A percentile compares a stretch with the other conserved stretches of the same genome.
Evolutionary conservation across 2,888 invertebrate genomes (phyloP).

Genomic region (Hypomecis atomaria): DNA sequence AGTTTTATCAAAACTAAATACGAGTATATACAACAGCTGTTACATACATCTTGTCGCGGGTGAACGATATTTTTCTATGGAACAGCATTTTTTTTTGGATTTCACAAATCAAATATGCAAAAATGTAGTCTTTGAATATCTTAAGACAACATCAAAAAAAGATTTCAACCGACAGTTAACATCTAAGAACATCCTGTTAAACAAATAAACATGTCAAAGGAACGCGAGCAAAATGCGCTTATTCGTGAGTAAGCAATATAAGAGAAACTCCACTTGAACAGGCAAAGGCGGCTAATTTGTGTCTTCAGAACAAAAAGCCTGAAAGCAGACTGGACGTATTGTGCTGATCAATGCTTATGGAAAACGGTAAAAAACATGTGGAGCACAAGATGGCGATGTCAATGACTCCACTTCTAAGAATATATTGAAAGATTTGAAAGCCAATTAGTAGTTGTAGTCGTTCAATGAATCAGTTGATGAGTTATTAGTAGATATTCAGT

Average conservation of each 20-base stretch:
- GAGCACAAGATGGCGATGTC: conserved; percentile 24
- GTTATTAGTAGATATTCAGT: too few relatives aligned
- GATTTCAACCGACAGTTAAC: neutral
- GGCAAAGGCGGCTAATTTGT: conserved; percentile 16
- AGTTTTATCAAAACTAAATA: too few relatives aligned
- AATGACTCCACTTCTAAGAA: conserved; percentile 9
- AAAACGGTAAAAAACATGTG: conserved; percentile 15
- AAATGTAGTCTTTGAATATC: too few relatives aligned
- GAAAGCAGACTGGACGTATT: conserved; percentile 12
- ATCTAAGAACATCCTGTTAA: neutral
- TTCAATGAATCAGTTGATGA: neutral
- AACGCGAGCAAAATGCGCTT: neutral
- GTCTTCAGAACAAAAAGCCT: conserved; percentile 12
- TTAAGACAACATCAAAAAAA: neutral
- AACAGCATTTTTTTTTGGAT: too few relatives aligned
- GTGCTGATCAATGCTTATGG: conserved; percentile 18
- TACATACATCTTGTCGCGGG: too few relatives aligned
- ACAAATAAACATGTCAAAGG: neutral
- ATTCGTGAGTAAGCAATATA: conserved; percentile 25
- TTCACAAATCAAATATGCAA: too few relatives aligned
- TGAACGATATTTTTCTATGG: too few relatives aligned
- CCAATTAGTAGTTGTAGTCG: neutral
- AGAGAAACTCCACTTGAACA: conserved; percentile 16
- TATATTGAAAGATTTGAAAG: conserved; percentile 1
- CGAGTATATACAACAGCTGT: too few relatives aligned